Conservation (phyloP, 2,113 vertebrate genomes). For the Onychorhynchus coronatus region DNA sequence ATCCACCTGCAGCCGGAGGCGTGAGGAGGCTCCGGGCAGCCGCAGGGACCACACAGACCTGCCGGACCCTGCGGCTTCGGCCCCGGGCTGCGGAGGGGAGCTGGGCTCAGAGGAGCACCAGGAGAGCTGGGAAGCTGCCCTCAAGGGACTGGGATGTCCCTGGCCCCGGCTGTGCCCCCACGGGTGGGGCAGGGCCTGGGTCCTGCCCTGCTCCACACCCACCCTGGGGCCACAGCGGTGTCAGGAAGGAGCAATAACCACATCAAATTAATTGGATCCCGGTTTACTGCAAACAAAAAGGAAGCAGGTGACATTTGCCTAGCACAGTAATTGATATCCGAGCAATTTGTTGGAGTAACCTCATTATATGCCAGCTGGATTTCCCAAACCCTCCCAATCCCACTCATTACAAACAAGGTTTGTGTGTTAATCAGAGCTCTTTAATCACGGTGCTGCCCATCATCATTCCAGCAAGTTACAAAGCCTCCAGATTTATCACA, state of each 20-base stretch:
- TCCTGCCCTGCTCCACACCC: neutral
- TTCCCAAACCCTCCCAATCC: conserved; percentile 20
- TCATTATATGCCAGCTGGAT: conserved; percentile 9
- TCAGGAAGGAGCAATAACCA: neutral
- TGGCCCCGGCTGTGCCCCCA: neutral
- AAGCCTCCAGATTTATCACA: neutral
- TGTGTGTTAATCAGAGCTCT: conserved; percentile 31
- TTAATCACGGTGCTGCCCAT: neutral
- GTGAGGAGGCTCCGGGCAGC: neutral
- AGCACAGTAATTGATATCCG: conserved; percentile 43
- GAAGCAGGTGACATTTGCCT: conserved; percentile 45
- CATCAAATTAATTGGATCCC: neutral
- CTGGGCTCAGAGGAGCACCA: fast-evolving
- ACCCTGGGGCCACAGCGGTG: neutral
- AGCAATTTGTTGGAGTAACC: conserved; percentile 39
- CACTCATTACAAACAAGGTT: conserved; percentile 13
- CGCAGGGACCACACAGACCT: neutral
- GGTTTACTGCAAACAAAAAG: neutral
- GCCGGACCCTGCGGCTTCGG: fast-evolving
- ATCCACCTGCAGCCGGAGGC: fast-evolving
- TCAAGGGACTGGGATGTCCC: neutral
- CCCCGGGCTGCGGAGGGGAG: fast-evolving
- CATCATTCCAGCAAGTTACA: neutral
- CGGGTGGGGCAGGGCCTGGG: neutral
- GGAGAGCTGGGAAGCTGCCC: neutral